Conservation (phyloP, 2,888 invertebrate species). For the Seira ritae region DNA sequence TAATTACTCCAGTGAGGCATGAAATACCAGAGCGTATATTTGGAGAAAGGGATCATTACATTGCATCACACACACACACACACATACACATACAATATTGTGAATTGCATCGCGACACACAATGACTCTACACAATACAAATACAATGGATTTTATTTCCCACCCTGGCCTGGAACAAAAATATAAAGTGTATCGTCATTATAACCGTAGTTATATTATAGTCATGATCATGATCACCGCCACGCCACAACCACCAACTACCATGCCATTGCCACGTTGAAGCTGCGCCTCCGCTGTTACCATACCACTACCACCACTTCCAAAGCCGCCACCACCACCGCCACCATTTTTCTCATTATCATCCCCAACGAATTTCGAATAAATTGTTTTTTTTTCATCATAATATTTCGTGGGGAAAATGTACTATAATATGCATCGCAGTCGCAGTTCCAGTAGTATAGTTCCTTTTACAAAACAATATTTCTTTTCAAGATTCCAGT, state of each 20-base stretch:
- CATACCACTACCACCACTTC: neutral
- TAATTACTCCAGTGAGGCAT: slow-evolving; percentile 70
- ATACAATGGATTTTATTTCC: slow-evolving; percentile 15
- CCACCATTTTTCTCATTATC: slow-evolving; percentile 9
- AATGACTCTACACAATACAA: slow-evolving; percentile 5
- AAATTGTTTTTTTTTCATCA: neutral
- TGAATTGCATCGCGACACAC: slow-evolving; percentile 51
- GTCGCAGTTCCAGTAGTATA: too few relatives aligned
- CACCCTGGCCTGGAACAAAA: neutral
- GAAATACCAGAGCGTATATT: slow-evolving; percentile 62
- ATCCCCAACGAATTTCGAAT: neutral
- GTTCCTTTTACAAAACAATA: too few relatives aligned
- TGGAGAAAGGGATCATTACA: slow-evolving; percentile 61
- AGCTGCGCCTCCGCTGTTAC: too few relatives aligned
- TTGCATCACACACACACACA: slow-evolving; percentile 60
- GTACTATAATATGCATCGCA: too few relatives aligned
- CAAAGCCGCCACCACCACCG: neutral
- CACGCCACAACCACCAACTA: neutral
- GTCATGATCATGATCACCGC: neutral
- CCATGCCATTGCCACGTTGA: neutral
- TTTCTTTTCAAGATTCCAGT: too few relatives aligned
- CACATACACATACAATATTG: too few relatives aligned
- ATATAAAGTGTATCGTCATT: too few relatives aligned
- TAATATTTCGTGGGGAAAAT: too few relatives aligned
- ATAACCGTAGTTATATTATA: neutral